A percentile compares a stretch with the other conserved stretches of the same genome.
Conservation (phyloP, 1,140 invertebrate species). For the Drosophila tristis region DNA sequence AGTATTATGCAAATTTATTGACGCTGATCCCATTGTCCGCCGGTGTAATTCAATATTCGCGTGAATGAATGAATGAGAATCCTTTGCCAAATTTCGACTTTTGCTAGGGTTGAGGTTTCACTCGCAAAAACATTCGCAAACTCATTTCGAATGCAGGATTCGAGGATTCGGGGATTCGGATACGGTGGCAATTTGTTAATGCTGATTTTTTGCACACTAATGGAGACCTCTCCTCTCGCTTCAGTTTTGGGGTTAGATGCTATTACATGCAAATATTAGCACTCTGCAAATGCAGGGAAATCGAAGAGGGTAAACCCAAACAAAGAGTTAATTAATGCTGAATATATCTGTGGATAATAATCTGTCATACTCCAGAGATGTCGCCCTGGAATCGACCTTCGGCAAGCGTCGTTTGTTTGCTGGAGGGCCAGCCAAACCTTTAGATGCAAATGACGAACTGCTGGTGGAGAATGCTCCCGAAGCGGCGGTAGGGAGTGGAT, state of each 20-base stretch:
- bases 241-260: slow-evolving; percentile 3
- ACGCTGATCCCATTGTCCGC: slow-evolving; percentile 49
- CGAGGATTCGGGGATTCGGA: not conserved
- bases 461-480: no score
- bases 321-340: slow-evolving; percentile 9
- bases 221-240: slow-evolving; percentile 7
- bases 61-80: slow-evolving; percentile 42
- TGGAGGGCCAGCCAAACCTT: no score
- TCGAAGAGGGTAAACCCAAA: not conserved
- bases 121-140: slow-evolving; percentile 22
- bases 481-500: no score
- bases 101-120: slow-evolving; percentile 22
- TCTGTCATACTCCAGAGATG: no score
- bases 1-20: slow-evolving; percentile 65
- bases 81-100: slow-evolving; percentile 3
- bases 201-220: slow-evolving; percentile 39
- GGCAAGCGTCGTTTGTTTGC: no score
- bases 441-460: no score
- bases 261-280: not conserved
- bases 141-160: slow-evolving; percentile 59
- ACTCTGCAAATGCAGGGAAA: no score
- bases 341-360: no score
- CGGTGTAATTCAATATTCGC: slow-evolving; percentile 74
- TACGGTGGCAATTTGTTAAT: slow-evolving; percentile 59
- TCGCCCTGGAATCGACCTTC: no score